phyloP scores from a whole-genome alignment of 2,113 vertebrate genomes.

The Cyanistes caeruleus region DNA sequence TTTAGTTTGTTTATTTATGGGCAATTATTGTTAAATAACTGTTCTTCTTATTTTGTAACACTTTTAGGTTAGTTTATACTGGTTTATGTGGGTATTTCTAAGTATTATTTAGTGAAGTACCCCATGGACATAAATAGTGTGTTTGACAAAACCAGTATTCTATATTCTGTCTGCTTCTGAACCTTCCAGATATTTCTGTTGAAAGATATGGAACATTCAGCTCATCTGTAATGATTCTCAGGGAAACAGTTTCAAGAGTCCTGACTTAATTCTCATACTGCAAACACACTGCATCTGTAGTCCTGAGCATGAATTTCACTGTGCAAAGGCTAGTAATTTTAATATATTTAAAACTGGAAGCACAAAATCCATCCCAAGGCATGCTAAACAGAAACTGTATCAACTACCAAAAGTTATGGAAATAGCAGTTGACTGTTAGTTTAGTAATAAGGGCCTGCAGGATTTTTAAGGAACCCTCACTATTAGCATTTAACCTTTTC shows the following conservation, averaged over 20 bases:
- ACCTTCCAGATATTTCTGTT: background rate
- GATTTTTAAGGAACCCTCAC: background rate
- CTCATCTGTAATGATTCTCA: background rate
- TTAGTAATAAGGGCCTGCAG: background rate
- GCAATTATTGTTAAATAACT: background rate
- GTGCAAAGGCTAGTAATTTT: background rate
- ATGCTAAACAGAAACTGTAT: background rate
- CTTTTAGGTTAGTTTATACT: background rate
- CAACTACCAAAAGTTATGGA: background rate
- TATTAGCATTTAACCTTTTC: background rate
- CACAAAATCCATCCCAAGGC: background rate
- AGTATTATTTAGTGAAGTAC: background rate
- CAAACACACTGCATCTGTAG: background rate
- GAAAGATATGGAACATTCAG: background rate
- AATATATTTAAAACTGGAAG: background rate
- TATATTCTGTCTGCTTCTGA: background rate
- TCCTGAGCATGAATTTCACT: background rate
- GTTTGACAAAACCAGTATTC: background rate
- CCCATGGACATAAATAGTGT: background rate
- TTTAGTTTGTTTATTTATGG: background rate
- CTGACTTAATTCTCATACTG: background rate
- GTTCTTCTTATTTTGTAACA: background rate
- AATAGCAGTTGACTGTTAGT: background rate
- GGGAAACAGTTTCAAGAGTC: background rate
- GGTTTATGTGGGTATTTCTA: background rate